Evolutionary conservation across 1,140 invertebrate genomes (phyloP), one percentile per base, ranked within the genome.

Genomic region (Schlechtendalia chinensis): DNA sequence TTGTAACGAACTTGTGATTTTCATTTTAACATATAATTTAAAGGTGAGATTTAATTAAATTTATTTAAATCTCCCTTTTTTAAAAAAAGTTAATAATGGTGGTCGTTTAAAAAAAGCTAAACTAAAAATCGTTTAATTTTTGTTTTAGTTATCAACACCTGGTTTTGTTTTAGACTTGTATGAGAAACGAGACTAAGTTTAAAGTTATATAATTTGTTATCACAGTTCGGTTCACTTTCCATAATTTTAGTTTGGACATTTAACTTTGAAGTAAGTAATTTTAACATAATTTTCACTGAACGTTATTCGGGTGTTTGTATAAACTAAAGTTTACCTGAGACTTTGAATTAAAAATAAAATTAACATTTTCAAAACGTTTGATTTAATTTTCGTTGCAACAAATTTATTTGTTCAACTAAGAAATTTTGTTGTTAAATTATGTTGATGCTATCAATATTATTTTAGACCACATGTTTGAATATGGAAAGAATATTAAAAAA

Each of bases 191-290:
- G 39, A 47, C 22, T 4, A 19, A 69, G 39, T 69, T 69, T 47
- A 69, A 69, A 69, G 65, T 50, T 69, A 27, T 47, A 69, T 69
- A 69, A 69, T 69, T 69, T 69, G 45, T 69, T 69, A 69, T 50
- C 16, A 69, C 22, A 22, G 22, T 32, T 50, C 27, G 22, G 45
- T 39, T 8, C 22, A 69, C 65, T 69, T 69, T 47, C 22, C 39
- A 69, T 50, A 69, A 69, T 69, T 69, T 69, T 1, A 50, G 65
- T 50, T 69, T 50, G 65, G 47, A 47, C 45, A 16, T 22, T 50
- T 69, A 69, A 69, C n/a, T 47, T 50, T 50, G 50, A 39, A 50
- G 67, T 45, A 67, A 29, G 29, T 69, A 50, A 69, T 50, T 69
- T 69, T 24, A 50, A 27, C 47, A 27, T 50, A 69, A 69, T 69